These are phyloP conservation scores for Leptosomus discolor DNA, from an alignment of 2,113 vertebrate species.

Conservation along the genomic window DNA sequence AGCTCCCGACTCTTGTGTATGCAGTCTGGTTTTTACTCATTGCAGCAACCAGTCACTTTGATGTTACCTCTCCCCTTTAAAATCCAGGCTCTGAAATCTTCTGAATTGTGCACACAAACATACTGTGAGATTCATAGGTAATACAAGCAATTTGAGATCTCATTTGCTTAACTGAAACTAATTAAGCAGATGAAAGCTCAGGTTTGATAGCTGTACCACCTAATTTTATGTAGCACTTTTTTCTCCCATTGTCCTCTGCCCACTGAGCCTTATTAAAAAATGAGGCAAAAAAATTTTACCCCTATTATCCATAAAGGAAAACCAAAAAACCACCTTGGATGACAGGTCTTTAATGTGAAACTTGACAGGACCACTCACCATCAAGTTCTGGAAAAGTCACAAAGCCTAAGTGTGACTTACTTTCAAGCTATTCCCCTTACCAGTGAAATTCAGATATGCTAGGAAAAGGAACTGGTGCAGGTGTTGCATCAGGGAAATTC, in stretches of 20 bases:
- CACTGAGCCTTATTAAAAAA: not conserved
- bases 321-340: accelerated
- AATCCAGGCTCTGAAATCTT: not conserved
- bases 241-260: not conserved
- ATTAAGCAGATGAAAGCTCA: not conserved
- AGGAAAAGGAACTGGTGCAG: not conserved
- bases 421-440: not conserved
- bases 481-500: not conserved
- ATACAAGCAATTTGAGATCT: not conserved
- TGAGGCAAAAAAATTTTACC: not conserved
- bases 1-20: not conserved
- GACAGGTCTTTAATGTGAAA: not conserved
- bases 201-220: not conserved
- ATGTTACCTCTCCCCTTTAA: not conserved
- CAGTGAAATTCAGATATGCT: not conserved
- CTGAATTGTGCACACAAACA: not conserved
- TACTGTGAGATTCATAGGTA: not conserved
- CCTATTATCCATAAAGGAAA: not conserved
- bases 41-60: not conserved
- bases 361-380: not conserved
- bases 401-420: not conserved
- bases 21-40: not conserved
- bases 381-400: not conserved
- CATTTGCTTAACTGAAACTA: not conserved
- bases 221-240: not conserved